Evolutionary conservation across 2,797 vertebrate genomes (phyloP).

Genomic region (Tokudaia tokunoshimensis): DNA sequence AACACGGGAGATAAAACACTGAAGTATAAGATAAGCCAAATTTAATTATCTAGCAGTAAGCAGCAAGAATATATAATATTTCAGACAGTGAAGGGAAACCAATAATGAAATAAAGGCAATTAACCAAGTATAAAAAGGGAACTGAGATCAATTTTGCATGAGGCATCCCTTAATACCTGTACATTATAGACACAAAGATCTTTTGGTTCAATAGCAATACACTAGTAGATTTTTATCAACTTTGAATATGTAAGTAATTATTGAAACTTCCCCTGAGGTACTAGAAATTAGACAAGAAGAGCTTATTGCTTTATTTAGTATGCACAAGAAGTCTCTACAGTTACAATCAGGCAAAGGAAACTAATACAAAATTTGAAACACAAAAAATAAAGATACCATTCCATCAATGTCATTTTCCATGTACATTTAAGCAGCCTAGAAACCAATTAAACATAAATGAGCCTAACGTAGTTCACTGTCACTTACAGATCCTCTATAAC

Average conservation of each 20-base stretch:
- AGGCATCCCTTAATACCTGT: neutral
- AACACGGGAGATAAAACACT: neutral
- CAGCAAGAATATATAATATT: neutral
- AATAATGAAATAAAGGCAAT: neutral
- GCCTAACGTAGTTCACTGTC: neutral
- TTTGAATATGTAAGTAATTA: slow-evolving; percentile 8
- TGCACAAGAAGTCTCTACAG: neutral
- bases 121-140: neutral
- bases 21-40: neutral
- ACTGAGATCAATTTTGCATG: neutral
- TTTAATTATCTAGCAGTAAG: neutral
- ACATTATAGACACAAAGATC: neutral
- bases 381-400: neutral
- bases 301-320: neutral
- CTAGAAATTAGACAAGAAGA: neutral
- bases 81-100: neutral
- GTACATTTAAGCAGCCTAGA: neutral
- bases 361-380: neutral
- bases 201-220: neutral
- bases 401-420: neutral
- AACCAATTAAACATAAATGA: neutral
- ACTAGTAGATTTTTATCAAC: neutral
- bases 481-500: neutral
- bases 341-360: neutral
- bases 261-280: neutral